These are phyloP conservation scores for Caretta caretta DNA, from an alignment of 2,113 vertebrate genomes.

Conservation along the genomic window DNA sequence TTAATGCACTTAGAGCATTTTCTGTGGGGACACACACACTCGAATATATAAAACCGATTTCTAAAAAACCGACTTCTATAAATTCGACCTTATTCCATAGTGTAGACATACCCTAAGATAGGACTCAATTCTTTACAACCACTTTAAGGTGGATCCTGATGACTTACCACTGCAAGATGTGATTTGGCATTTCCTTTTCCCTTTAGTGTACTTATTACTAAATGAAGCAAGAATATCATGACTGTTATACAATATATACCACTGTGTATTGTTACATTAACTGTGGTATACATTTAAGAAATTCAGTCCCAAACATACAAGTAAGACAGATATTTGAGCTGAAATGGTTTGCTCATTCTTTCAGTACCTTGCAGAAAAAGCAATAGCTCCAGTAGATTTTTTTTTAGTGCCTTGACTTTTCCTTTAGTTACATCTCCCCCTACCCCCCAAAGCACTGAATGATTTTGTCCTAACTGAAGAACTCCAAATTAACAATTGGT, in stretches of 20 bases:
- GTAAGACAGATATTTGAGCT: not conserved
- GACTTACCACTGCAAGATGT: not conserved
- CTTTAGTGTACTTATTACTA: conserved; percentile 2
- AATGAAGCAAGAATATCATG: not conserved
- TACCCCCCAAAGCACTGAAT: not conserved
- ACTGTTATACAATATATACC: fast-evolving
- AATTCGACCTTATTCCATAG: too few relatives aligned
- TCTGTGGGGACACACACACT: too few relatives aligned
- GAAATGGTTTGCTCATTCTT: not conserved
- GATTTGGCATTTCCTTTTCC: fast-evolving
- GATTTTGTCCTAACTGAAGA: not conserved
- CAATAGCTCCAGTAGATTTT: not conserved
- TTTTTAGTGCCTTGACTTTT: not conserved
- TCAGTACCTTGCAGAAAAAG: not conserved
- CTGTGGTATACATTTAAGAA: too few relatives aligned
- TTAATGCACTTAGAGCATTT: too few relatives aligned
- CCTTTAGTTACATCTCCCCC: not conserved
- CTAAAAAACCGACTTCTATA: too few relatives aligned
- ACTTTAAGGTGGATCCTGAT: not conserved
- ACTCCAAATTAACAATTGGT: not conserved
- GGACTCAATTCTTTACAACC: not conserved
- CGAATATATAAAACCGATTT: too few relatives aligned
- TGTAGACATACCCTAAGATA: too few relatives aligned
- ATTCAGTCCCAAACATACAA: not conserved
- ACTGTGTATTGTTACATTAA: not conserved